Evolutionary conservation across 2,113 vertebrate species (phyloP).

Genomic region (Pontoporia blainvillei): DNA sequence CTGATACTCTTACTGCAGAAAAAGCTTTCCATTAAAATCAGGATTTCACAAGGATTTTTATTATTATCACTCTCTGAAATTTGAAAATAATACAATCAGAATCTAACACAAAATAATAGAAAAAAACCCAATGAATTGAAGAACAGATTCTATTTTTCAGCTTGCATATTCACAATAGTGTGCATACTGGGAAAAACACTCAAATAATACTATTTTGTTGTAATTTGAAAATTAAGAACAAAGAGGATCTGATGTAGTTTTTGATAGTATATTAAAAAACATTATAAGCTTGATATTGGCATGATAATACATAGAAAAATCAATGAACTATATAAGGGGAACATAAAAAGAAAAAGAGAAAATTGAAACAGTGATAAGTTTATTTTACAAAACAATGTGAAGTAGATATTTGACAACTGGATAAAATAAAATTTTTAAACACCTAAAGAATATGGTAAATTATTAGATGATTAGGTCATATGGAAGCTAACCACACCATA

Average conservation of each 20-base stretch:
- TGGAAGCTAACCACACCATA: background rate
- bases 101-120: background rate
- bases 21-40: background rate
- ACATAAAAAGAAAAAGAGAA: background rate
- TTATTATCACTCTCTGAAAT: background rate
- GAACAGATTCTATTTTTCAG: background rate
- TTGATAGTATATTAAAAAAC: background rate
- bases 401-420: background rate
- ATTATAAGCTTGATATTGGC: background rate
- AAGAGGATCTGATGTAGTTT: background rate
- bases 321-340: background rate
- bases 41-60: background rate
- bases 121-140: background rate
- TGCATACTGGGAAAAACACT: background rate
- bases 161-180: background rate
- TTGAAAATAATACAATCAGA: background rate
- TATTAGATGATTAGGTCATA: background rate
- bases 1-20: background rate
- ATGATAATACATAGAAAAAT: background rate
- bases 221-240: background rate
- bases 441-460: background rate
- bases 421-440: background rate
- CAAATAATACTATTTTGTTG: background rate
- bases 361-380: background rate
- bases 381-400: background rate